Evolutionary conservation across 2,797 vertebrate genomes (phyloP).

Genomic region (Aplochiton taeniatus): DNA sequence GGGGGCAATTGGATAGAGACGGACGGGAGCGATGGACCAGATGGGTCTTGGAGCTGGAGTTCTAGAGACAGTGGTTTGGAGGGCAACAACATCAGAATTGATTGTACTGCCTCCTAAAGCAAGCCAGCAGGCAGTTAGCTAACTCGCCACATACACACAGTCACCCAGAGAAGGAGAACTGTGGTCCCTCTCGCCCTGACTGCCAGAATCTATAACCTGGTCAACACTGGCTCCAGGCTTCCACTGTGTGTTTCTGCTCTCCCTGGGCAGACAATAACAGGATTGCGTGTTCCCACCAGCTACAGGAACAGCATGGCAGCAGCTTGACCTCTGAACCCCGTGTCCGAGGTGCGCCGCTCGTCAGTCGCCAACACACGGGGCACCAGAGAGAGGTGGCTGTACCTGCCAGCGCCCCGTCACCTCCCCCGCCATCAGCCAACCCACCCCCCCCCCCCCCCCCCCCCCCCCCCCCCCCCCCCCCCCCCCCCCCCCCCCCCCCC

Average conservation of each 20-base stretch:
- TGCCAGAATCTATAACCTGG: neutral
- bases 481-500: constrained; percentile 38
- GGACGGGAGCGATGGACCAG: neutral
- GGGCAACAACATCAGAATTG: no score
- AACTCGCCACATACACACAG: no score
- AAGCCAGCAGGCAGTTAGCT: no score
- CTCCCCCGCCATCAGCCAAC: constrained; percentile 35
- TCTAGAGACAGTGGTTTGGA: neutral
- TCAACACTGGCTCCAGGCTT: no score
- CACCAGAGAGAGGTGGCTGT: constrained; percentile 30
- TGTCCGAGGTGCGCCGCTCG: constrained; percentile 49
- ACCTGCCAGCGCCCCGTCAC: constrained; percentile 43
- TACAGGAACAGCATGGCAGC: constrained; percentile 41
- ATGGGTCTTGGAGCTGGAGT: neutral
- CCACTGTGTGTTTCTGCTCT: neutral
- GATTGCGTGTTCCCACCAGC: constrained; percentile 38
- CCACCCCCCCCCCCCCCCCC: constrained; percentile 37
- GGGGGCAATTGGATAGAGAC: neutral
- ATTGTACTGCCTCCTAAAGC: no score
- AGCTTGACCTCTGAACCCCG: constrained; percentile 46
- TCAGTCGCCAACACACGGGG: constrained; percentile 34
- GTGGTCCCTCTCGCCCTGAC: neutral
- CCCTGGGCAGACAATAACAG: constrained; percentile 36
- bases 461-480: constrained; percentile 31
- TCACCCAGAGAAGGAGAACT: no score